A percentile compares a stretch with the other conserved stretches of the same genome.
phyloP scores from a whole-genome alignment of 37 sponge, comb jelly and placozoan species.

The Agelas oroides region DNA sequence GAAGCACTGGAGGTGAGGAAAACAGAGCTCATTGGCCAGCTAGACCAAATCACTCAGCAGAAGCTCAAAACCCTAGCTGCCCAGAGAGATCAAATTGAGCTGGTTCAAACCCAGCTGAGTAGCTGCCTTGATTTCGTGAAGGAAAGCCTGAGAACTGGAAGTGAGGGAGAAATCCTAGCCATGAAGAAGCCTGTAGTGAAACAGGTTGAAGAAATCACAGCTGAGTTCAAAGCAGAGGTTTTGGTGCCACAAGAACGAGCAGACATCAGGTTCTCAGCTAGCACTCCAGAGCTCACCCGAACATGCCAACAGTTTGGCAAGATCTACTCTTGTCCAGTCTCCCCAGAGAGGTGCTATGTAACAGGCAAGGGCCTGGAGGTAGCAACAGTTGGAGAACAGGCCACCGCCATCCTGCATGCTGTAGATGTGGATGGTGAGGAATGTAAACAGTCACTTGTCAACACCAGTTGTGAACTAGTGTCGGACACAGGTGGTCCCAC shows the following conservation, averaged over 20 bases:
- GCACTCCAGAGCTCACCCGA: slow-evolving; percentile 1
- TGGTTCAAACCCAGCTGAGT: slow-evolving; percentile 8
- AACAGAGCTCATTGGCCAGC: not conserved
- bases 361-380: not conserved
- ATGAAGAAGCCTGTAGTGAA: slow-evolving; percentile 20
- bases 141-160: slow-evolving; percentile 15
- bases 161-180: slow-evolving; percentile 12
- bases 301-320: slow-evolving; percentile 2
- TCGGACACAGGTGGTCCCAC: too few species aligned
- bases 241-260: not conserved
- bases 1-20: slow-evolving; percentile 4
- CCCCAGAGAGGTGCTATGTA: too few species aligned
- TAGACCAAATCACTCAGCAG: not conserved
- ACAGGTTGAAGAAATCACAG: slow-evolving; percentile 3
- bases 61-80: slow-evolving; percentile 1
- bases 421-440: not conserved
- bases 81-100: slow-evolving; percentile 2
- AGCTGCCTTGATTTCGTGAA: not conserved
- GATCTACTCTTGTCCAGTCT: not conserved
- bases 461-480: not conserved
- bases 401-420: not conserved
- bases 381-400: not conserved
- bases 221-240: not conserved
- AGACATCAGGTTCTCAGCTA: not conserved
- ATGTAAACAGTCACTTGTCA: not conserved